phyloP scores from a whole-genome alignment of 2,113 vertebrate genomes.

The Phoxinus phoxinus region DNA sequence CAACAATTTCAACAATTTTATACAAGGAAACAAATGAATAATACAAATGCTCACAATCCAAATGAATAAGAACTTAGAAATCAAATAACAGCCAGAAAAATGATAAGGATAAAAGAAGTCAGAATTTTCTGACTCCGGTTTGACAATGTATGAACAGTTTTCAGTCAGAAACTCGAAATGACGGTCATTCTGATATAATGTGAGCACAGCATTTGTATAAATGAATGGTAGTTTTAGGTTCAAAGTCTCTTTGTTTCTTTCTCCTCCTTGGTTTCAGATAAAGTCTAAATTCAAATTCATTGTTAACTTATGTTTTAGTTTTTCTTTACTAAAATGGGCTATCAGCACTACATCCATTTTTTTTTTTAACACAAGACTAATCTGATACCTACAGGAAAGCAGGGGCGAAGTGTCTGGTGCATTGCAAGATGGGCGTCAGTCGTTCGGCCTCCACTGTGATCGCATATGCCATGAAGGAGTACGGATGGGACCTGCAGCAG shows the following conservation, averaged over 20 bases:
- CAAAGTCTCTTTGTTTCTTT: not conserved
- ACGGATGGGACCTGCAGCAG: constrained; percentile 93
- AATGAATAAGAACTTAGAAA: not conserved
- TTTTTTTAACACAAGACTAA: not conserved
- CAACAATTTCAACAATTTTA: too few relatives aligned
- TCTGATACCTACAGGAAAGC: constrained; percentile 47
- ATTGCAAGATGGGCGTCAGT: constrained; percentile 99
- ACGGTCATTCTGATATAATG: not conserved
- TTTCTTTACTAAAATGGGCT: not conserved
- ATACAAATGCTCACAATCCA: not conserved
- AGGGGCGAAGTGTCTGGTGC: constrained; percentile 84
- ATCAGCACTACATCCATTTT: not conserved
- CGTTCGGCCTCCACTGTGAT: constrained; percentile 97
- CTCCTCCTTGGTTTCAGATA: not conserved
- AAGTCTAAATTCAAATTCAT: not conserved
- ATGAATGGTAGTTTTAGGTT: not conserved
- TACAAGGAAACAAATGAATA: too few relatives aligned
- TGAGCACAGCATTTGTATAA: not conserved
- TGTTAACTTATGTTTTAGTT: not conserved
- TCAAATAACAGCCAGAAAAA: not conserved
- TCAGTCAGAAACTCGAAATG: not conserved
- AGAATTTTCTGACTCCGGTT: too few relatives aligned
- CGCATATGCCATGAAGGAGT: constrained; percentile 98
- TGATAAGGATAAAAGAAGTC: not conserved
- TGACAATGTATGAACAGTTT: not conserved